Conservation (phyloP, 2,113 vertebrate species). For the Hydrolagus affinis region DNA sequence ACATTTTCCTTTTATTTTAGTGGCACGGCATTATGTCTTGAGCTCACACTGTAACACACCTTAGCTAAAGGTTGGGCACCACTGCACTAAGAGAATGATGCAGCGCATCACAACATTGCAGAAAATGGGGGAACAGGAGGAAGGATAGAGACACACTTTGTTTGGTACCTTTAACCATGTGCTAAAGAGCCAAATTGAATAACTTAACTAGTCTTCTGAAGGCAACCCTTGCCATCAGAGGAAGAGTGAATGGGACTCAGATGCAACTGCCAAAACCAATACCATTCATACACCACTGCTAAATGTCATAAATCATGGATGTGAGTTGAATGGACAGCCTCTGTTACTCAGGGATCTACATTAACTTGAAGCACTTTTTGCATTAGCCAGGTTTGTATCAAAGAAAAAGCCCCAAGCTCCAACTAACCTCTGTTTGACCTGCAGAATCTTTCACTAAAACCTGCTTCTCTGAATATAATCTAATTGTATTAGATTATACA, state of each 20-base stretch:
- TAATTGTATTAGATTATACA: no score
- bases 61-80: no score
- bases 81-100: neutral
- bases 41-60: no score
- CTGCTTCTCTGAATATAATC: neutral
- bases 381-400: neutral
- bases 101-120: neutral
- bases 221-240: neutral
- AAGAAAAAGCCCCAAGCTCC: neutral
- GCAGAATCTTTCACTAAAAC: neutral
- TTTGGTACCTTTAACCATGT: constrained; percentile 1
- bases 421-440: neutral
- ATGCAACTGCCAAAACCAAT: constrained; percentile 3
- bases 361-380: neutral
- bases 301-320: constrained; percentile 1
- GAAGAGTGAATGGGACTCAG: neutral
- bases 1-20: no score
- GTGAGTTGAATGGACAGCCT: neutral
- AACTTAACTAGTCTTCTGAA: neutral
- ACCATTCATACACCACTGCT: neutral
- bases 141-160: no score
- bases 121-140: neutral
- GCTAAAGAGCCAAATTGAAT: constrained; percentile 8
- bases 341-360: neutral
- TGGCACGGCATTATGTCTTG: no score